Conservation (phyloP, 2,888 invertebrate genomes). For the Hydraecia micacea region DNA sequence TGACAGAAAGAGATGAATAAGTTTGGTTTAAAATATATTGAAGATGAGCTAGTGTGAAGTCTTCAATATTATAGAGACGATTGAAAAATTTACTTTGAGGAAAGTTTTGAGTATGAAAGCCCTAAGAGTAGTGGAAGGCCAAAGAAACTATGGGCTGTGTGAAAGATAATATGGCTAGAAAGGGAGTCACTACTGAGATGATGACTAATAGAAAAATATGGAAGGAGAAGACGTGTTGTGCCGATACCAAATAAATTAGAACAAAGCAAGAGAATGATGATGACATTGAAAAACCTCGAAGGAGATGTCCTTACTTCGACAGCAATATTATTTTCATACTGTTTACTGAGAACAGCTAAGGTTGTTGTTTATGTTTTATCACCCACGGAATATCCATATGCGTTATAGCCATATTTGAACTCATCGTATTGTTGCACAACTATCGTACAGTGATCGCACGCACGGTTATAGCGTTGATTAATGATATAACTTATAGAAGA, state of each 20-base stretch:
- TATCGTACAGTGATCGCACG: neutral
- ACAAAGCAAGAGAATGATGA: neutral
- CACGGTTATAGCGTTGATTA: neutral
- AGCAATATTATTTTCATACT: neutral
- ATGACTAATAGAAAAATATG: neutral
- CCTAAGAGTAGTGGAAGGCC: neutral
- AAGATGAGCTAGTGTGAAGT: neutral
- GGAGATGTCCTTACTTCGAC: neutral
- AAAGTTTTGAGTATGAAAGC: neutral
- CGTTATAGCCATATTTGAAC: neutral
- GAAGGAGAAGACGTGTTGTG: neutral
- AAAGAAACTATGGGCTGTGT: neutral
- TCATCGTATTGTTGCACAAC: neutral
- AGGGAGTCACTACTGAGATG: neutral
- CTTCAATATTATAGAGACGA: neutral
- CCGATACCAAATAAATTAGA: neutral
- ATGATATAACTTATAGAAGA: neutral
- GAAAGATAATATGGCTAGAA: neutral
- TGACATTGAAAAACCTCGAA: neutral
- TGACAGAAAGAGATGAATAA: too few species aligned
- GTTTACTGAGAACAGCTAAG: neutral
- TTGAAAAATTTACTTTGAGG: neutral
- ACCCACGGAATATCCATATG: neutral
- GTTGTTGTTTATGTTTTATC: neutral
- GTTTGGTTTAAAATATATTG: neutral